A percentile compares a stretch with the other conserved stretches of the same genome.
Evolutionary conservation across 2,888 invertebrate species (phyloP).

Genomic region (Cataglyphis cursor): DNA sequence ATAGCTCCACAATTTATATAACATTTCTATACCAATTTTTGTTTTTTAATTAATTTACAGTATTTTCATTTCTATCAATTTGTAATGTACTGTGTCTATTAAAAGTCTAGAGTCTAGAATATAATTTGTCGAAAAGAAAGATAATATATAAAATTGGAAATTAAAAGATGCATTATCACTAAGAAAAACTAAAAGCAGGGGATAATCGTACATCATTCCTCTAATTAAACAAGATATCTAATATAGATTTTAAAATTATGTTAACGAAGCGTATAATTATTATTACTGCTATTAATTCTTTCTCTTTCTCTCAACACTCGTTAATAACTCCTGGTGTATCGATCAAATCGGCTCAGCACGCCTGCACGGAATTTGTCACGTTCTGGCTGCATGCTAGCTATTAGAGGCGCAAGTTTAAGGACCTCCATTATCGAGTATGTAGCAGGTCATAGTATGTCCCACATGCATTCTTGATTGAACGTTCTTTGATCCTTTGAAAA

Average conservation of each 20-base stretch:
- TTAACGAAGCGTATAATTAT: neutral
- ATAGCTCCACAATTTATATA: neutral
- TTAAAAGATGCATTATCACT: neutral
- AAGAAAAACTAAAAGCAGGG: neutral
- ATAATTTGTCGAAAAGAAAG: neutral
- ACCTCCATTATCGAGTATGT: conserved; percentile 54
- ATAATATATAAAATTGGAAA: neutral
- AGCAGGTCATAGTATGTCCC: conserved; percentile 70
- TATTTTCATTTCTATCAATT: neutral
- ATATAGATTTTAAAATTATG: neutral
- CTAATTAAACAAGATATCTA: neutral
- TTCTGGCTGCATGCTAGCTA: conserved; percentile 34
- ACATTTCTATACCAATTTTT: neutral
- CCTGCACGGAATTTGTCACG: conserved; percentile 49
- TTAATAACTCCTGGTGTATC: neutral
- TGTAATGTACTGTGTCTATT: neutral
- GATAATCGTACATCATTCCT: neutral
- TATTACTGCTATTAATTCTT: neutral
- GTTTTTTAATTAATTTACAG: neutral
- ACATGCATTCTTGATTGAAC: conserved; percentile 73
- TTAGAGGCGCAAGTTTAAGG: conserved; percentile 59
- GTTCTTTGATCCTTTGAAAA: conserved; percentile 71
- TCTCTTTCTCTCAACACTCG: neutral
- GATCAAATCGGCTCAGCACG: neutral
- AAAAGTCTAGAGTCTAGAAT: neutral